Base-by-base conservation (phyloP, 1,140 invertebrate genomes). In the Homalodisca vitripennis region DNA sequence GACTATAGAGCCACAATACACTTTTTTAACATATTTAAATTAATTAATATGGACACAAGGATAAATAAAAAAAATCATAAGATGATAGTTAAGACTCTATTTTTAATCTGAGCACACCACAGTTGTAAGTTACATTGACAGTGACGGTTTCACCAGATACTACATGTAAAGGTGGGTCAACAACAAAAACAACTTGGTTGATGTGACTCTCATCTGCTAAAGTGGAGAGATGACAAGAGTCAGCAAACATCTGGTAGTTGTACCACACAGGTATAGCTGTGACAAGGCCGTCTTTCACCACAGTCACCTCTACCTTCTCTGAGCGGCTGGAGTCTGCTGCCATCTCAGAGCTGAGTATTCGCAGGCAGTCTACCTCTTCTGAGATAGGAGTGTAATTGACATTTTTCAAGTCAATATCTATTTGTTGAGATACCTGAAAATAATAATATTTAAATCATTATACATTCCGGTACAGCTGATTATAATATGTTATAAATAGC, bases 131-230 rank as follows among this genome's bases (percentile, higher is more conserved):
- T 60, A 60, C 27, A 29, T 26, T 60, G 10, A 60, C 24, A 29
- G 14, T 24, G 29, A 60, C 27, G 10, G 22, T 30, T 13, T 60
- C 55, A 29, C 55, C 55, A 27, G 27, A 26, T 27, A 6, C 6
- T 6, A 60, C 55, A 60, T 60, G 26, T 22, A 13, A 27, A 6
- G 55, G 55, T 27, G 55, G 55, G 26, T 60, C 55, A 6, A 60
- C 55, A 60, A 60, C 55, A 60, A 22, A 60, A 26, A 60, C 55
- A 60, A 26, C 27, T 60, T 60, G 55, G 26, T 60, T 60, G 14
- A 60, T 29, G 26, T 60, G 55, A 60, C 55, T 60, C 6, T 60
- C 55, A 22, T 6, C 24, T 27, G 14, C 22, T 2, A 26, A 6
- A 30, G 55, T 60, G 14, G 55, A 60, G 12, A 26, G 24, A 3